Conservation (phyloP, 2,888 invertebrate species). For the Chrysolina haemoptera region DNA sequence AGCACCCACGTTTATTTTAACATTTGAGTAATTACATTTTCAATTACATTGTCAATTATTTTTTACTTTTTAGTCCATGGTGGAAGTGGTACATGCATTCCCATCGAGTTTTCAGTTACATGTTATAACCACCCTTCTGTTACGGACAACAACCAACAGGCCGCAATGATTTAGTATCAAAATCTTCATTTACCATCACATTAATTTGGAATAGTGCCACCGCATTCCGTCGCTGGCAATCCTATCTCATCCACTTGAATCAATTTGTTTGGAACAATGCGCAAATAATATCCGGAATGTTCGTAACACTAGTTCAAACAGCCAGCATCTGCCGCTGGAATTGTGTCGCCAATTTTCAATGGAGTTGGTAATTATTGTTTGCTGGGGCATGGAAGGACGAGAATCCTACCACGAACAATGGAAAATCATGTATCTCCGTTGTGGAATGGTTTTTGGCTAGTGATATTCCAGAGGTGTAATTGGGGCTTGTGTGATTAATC, state of each 20-base stretch:
- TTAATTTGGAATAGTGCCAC: conserved; percentile 51
- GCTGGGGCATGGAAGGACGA: no score
- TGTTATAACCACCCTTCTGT: neutral
- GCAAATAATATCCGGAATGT: conserved; percentile 45
- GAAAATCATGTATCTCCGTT: neutral
- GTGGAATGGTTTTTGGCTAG: neutral
- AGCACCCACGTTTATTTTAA: no score
- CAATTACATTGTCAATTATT: no score
- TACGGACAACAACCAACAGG: neutral
- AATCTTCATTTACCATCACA: conserved; percentile 20
- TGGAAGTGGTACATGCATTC: no score
- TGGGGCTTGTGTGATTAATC: no score
- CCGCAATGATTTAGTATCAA: conserved; percentile 19
- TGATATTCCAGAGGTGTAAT: no score
- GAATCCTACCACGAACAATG: no score
- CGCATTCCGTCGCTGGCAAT: conserved; percentile 44
- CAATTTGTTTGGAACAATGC: conserved; percentile 44
- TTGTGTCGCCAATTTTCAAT: conserved; percentile 12
- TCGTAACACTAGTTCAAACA: conserved; percentile 29
- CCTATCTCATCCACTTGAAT: conserved; percentile 51
- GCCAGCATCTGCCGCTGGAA: conserved; percentile 1
- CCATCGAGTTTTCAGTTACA: neutral
- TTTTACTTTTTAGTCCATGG: no score
- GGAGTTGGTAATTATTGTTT: neutral
- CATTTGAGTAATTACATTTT: no score